Percentiles rank a stretch among this genome's conserved stretches.
Evolutionary conservation across 2,797 vertebrate genomes (phyloP).

Genomic region (Masticophis lateralis): DNA sequence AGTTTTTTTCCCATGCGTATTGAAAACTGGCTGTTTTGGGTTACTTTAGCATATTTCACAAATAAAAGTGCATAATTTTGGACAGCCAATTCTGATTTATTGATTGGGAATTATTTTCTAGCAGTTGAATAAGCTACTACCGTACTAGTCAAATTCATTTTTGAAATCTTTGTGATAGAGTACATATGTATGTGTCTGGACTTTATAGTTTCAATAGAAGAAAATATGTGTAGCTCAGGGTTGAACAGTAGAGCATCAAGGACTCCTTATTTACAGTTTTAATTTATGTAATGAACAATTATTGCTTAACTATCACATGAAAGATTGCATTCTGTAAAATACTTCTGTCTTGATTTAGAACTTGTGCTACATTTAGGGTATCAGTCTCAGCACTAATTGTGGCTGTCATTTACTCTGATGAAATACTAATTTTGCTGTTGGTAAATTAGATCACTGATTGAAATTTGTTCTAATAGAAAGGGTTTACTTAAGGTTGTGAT

Average conservation of each 20-base stretch:
- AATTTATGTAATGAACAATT: slow-evolving; percentile 43
- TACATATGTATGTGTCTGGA: background rate
- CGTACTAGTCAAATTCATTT: slow-evolving; percentile 30
- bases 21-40: background rate
- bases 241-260: background rate
- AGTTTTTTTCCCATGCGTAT: background rate
- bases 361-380: background rate
- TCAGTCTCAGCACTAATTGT: background rate
- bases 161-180: slow-evolving; percentile 39
- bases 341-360: slow-evolving; percentile 1
- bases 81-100: slow-evolving; percentile 12
- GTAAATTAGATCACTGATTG: slow-evolving; percentile 35
- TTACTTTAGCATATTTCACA: background rate
- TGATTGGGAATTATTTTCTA: background rate
- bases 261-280: background rate
- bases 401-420: slow-evolving; percentile 28
- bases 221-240: background rate
- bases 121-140: background rate
- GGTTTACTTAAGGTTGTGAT: background rate
- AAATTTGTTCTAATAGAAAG: slow-evolving; percentile 39
- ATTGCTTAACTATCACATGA: slow-evolving; percentile 11
- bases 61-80: slow-evolving; percentile 10
- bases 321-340: background rate
- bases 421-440: slow-evolving; percentile 17
- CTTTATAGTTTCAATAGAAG: slow-evolving; percentile 39